Percentiles rank a stretch among this genome's conserved stretches.
phyloP scores from a whole-genome alignment of 2,797 vertebrate species.

The Spondyliosoma cantharus region DNA sequence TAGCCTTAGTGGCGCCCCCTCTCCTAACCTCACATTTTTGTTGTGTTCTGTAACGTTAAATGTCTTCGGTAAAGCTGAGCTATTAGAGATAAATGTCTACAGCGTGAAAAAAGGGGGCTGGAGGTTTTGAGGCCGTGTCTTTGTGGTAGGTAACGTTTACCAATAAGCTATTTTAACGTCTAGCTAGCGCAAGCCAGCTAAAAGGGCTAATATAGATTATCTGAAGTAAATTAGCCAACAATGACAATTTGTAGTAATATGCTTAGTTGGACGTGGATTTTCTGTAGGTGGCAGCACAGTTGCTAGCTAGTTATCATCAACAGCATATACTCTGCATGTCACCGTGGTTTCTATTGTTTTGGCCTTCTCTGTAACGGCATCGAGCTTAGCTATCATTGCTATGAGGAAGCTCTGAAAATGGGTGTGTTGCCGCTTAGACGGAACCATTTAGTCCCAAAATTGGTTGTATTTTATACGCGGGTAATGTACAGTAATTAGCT shows the following conservation, averaged over 20 bases:
- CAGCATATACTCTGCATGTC: background rate
- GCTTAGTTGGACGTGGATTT: background rate
- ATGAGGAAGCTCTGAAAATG: conserved; percentile 32
- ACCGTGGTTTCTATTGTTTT: background rate
- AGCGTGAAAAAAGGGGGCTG: conserved; percentile 48
- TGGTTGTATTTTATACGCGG: background rate
- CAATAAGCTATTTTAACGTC: conserved; percentile 18
- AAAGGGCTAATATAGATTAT: conserved; percentile 38
- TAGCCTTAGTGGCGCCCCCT: conserved; percentile 40
- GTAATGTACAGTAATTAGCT: too few species aligned
- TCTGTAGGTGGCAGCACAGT: background rate
- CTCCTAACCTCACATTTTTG: conserved; percentile 7
- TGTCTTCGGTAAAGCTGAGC: background rate
- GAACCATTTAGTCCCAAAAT: conserved; percentile 1
- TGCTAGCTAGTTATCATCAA: background rate
- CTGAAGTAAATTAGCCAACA: background rate
- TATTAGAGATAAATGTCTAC: conserved; percentile 49
- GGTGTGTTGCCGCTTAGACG: conserved; percentile 44
- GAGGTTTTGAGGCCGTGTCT: conserved; percentile 65
- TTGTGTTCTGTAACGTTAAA: conserved; percentile 9
- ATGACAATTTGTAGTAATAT: background rate
- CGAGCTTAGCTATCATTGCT: conserved; percentile 8
- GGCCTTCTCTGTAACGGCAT: conserved; percentile 23
- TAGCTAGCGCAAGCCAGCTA: conserved; percentile 53
- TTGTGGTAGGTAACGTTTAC: conserved; percentile 66